A percentile compares a stretch with the other conserved stretches of the same genome.
Conservation (phyloP, 2,113 vertebrate genomes). For the Gymnocephalus cernua region DNA sequence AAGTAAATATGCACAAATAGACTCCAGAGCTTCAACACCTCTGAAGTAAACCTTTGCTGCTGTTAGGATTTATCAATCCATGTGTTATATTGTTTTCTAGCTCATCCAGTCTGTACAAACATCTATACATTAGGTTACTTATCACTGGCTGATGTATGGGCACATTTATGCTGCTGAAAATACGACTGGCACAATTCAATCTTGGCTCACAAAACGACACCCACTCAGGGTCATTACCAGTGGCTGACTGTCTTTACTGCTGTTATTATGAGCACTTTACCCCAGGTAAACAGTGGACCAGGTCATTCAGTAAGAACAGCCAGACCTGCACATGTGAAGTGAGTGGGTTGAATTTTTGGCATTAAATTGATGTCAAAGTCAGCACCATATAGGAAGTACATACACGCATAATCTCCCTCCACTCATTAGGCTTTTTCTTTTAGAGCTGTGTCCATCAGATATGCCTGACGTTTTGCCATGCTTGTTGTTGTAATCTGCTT, state of each 20-base stretch:
- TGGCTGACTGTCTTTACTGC: background rate
- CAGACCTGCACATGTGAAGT: background rate
- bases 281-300: background rate
- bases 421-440: background rate
- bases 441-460: too few species aligned
- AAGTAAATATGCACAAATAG: background rate
- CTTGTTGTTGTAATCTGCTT: background rate
- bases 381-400: background rate
- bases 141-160: background rate
- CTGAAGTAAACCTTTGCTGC: background rate
- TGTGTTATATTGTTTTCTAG: background rate
- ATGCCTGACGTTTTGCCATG: too few species aligned
- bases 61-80: background rate
- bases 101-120: background rate
- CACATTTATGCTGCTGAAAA: slow-evolving; percentile 4
- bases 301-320: background rate
- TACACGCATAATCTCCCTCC: too few species aligned
- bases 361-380: slow-evolving; percentile 1
- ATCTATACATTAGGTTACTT: background rate
- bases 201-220: background rate
- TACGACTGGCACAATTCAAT: background rate
- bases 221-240: background rate
- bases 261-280: slow-evolving; percentile 1
- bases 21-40: background rate
- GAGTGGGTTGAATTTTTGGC: background rate